A percentile compares a stretch with the other conserved stretches of the same genome.
These are phyloP conservation scores for Galemys pyrenaicus DNA, from an alignment of 2,113 vertebrate species.

Conservation along the genomic window DNA sequence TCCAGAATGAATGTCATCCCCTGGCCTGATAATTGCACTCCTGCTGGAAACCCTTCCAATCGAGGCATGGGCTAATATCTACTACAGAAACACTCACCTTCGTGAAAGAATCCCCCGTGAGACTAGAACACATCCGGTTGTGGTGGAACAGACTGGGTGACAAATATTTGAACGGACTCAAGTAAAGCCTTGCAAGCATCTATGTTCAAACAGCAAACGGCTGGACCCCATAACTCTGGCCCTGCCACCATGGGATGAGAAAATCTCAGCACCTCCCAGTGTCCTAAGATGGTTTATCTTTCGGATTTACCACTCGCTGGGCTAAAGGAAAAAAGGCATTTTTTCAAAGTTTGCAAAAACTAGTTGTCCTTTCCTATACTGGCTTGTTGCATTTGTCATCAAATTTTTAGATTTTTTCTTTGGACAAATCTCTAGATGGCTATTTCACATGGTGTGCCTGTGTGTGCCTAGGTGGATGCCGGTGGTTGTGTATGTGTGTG, in stretches of 20 bases:
- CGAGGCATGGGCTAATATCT: too few relatives aligned
- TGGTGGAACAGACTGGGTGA: rapidly evolving
- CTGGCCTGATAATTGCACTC: background rate
- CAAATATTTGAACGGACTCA: background rate
- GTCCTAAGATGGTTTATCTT: rapidly evolving
- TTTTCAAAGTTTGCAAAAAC: background rate
- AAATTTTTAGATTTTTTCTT: background rate
- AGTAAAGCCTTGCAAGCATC: background rate
- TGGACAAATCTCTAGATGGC: background rate
- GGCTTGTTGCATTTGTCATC: too few relatives aligned
- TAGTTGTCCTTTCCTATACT: background rate
- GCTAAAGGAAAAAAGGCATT: background rate
- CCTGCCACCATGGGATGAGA: too few relatives aligned
- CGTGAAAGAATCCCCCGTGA: background rate
- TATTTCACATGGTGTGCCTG: rapidly evolving
- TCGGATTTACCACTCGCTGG: background rate
- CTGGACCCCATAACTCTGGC: background rate
- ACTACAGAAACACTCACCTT: background rate
- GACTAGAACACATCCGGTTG: rapidly evolving
- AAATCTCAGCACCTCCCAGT: rapidly evolving
- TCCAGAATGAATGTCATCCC: background rate
- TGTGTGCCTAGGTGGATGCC: background rate
- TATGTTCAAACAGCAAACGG: background rate
- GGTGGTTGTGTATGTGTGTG: too few relatives aligned
- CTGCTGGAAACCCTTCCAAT: background rate